Evolutionary conservation across 2,888 invertebrate genomes (phyloP), one percentile per base, ranked within the genome.

Genomic region (Acanthoscelides obtectus): DNA sequence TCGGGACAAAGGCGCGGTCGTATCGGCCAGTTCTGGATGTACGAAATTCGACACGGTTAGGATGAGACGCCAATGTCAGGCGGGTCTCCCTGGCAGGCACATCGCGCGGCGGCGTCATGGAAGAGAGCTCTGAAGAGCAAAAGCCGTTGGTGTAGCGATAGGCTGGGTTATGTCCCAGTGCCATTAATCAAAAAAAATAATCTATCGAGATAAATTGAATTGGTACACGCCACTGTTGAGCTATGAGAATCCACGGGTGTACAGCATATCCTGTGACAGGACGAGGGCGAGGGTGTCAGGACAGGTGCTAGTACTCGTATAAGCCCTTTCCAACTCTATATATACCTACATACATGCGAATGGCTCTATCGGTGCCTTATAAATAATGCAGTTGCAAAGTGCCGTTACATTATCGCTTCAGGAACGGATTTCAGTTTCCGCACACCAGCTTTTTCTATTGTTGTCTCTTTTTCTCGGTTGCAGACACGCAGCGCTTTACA

Each of bases 371-470:
- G 81, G 80, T 80, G 80, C 80, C 81, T 83, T 83, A 82, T 83
- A 82, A 83, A 83, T 83, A 83, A 83, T 83, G 81, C 81, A 83
- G 82, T 81, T 80, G 80, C 76, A 82, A 82, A 83, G 82, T 83
- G 83, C 82, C 82, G 79, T 81, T 82, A 83, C 82, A 81, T 80
- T 80, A 80, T 77, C 80, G 77, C 72, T 71, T 70, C 12, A 45
- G 45, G 17, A 45, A 45, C 45, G 45, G 45, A 45, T 45, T 45
- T 45, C 45, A 45, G 45, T 45, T 45, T 45, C 45, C 45, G 45
- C 45, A 45, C 45, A 45, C 12, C 45, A 45, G 45, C 45, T 45
- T 45, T 45, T 45, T 45, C 45, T 45, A 12, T 12, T 12, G 45
- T 17, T 45, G 45, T 45, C 45, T 45, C 6, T 45, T 17, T 45